Base-by-base conservation (phyloP, 2,797 vertebrate genomes). In the Microchirus variegatus region DNA sequence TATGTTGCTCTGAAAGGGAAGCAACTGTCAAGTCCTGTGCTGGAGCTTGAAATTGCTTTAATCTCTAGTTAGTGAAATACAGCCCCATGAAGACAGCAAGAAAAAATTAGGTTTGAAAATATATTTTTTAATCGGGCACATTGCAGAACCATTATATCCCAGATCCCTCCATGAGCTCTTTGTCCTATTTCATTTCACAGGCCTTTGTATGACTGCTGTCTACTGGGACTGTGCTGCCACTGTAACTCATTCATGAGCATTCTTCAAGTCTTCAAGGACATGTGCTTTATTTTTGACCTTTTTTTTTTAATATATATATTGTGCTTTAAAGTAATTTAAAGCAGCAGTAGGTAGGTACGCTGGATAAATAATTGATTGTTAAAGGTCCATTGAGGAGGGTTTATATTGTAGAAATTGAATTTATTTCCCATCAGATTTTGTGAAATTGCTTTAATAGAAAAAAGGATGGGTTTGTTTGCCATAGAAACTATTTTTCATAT, bases 11-110 rank as follows among this genome's bases (percentile, higher is more conserved):
- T n/a, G 3, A 53, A 63, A 63, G 58, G 62, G 38, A 22, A 35
- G 11, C 45, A 9, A 17, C 54, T 71, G 43, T 68, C 63, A 55
- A 37, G 22, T 63, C 48, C 44, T 22, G 9, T 43, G 19, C 43
- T 65, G 42, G 43, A 56, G 19, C 58, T 51, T 63, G 26, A 55
- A 49, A 62, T 59, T 22, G n/a, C 26, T 44, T 57, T 56, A 16
- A 55, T 73, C 13, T 67, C 37, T 44, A 14, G 15, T 56, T 37
- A 17, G 19, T 72, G n/a, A 69, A 48, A 54, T 52, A 10, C 1
- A 68, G 38, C 48, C 7, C 42, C 18, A 49, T 35, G 5, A 59
- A 41, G 15, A 64, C 54, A 17, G 22, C 22, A 26, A 26, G 14
- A 15, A n/a, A 41, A 42, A 45, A 17, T n/a, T 16, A 26, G 37